Evolutionary conservation across 2,797 vertebrate genomes (phyloP), one percentile per base, ranked within the genome.

Genomic region (Chelmon rostratus): DNA sequence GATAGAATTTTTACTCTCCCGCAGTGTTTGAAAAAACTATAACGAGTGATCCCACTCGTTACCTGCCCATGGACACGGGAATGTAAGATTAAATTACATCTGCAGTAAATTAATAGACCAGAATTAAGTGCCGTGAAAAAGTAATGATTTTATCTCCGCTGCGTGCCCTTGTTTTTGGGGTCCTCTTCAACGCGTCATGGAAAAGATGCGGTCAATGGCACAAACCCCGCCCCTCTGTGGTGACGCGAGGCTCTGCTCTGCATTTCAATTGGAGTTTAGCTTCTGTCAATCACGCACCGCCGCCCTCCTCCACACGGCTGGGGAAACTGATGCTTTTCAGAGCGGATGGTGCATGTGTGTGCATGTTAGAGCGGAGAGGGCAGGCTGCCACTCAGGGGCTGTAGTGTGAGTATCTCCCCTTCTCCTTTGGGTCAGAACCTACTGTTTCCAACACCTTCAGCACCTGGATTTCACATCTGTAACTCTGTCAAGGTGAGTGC

Each of bases 401-500:
- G 2, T 68, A 15, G 76, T 63, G 12, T 12, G 1, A 67, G n/a
- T 16, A 0, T 28, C 49, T 44, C 15, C 11, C 59, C 42, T 16
- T 31, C 9, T 52, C 5, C 8, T 40, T 5, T 35, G 5, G 68
- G 21, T 16, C 8, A 59, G 18, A 66, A 23, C 5, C 4, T 19
- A 49, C 40, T 65, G 25, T 25, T 52, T 61, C 28, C 37, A 28
- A 57, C 6, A 64, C 12, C 42, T 9, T 44, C 53, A 40, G 18
- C 57, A 71, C 19, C 83, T 84, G 84, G 68, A 81, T 69, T 65
- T 72, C 64, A 65, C 72, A 65, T 73, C 78, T 76, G 52, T 10
- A 82, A 66, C 74, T 89, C 72, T 52, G 72, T 63, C 78, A 76
- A 91, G 91, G 93, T 94, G 86, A 93, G 93, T 85, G 73, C 54